A percentile compares a stretch with the other conserved stretches of the same genome.
Conservation (phyloP, 23 tunicate genomes). For the Diplosoma virens region DNA sequence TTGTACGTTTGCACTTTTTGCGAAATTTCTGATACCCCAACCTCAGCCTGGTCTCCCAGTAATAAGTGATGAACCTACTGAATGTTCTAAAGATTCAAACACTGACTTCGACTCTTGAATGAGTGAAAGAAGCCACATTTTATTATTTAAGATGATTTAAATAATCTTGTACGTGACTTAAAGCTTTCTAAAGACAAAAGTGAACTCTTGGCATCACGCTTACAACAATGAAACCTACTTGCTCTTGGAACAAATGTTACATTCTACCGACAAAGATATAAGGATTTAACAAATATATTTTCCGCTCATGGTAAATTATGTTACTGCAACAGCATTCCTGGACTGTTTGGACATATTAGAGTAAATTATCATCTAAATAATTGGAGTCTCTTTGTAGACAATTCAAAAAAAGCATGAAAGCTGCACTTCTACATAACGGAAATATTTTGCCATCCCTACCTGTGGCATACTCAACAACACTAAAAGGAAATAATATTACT, state of each 20-base stretch:
- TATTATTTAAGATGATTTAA: constrained; percentile 3
- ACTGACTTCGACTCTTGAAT: constrained; percentile 15
- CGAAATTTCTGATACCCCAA: neutral
- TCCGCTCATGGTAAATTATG: constrained; percentile 1
- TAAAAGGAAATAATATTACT: constrained; percentile 1
- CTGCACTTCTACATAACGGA: constrained; percentile 15
- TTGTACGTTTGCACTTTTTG: constrained; percentile 1
- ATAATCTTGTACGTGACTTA: constrained; percentile 9
- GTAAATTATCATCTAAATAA: neutral
- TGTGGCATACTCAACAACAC: constrained; percentile 11
- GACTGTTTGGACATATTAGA: constrained; percentile 6
- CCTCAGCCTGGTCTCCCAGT: constrained; percentile 6
- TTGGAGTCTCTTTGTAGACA: constrained; percentile 7
- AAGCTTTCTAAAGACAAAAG: constrained; percentile 16
- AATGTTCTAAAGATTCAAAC: constrained; percentile 27
- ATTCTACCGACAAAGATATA: neutral
- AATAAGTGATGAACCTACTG: constrained; percentile 19
- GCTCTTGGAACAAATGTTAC: constrained; percentile 2
- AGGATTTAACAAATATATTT: constrained; percentile 1
- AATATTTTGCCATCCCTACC: constrained; percentile 6
- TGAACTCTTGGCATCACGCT: constrained; percentile 23
- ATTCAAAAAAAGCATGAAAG: constrained; percentile 6
- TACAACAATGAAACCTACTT: constrained; percentile 11
- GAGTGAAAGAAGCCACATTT: constrained; percentile 4
- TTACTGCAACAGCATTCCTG: constrained; percentile 18